Evolutionary conservation across 2,888 invertebrate species (phyloP), one percentile per base, ranked within the genome.

Genomic region (Drosophila multiciliata): DNA sequence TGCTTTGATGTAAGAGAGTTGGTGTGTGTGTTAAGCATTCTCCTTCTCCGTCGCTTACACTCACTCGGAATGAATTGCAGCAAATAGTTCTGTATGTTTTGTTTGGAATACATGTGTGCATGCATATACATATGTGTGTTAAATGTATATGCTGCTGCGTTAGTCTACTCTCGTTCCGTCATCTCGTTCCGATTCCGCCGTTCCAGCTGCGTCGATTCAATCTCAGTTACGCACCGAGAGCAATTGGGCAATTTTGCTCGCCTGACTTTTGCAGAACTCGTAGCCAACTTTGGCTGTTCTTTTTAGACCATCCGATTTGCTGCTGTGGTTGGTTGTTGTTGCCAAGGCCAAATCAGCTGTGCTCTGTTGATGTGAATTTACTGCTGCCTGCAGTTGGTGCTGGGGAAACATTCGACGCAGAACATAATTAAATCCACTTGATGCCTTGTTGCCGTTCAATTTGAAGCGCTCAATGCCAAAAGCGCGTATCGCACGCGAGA

Each of bases 401-500:
- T 87, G 81, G 0, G 93, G 93, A 93, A 96, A 97, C 95, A 97
- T 95, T 73, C 94, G 94, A 74, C 95, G 94, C 9, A 98, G 94
- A 3, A 98, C 97, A 92, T 96, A 94, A 93, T 98, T 97, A 93
- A 98, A 98, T 17, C 98, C 98, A 80, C 93, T 93, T 70, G 96
- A 95, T 94, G 98, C 97, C 93, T 97, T 96, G 38, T 93, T 92
- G 87, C 97, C 96, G 92, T 98, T 98, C 91, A 97, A 97, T 91
- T 96, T 96, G 93, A 98, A 98, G 74, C 98, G 94, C 73, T 98
- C 98, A 77, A 97, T 94, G 2, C 98, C 98, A 93, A 98, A 98
- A 8, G 97, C 96, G 77, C 98, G 96, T 80, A 99, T 97, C 8
- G 98, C 96, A 65, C 96, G 94, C 40, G 97, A 96, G 92, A 98